Evolutionary conservation across 2,888 invertebrate genomes (phyloP), one percentile per base, ranked within the genome.

Genomic region (Latheticus oryzae): DNA sequence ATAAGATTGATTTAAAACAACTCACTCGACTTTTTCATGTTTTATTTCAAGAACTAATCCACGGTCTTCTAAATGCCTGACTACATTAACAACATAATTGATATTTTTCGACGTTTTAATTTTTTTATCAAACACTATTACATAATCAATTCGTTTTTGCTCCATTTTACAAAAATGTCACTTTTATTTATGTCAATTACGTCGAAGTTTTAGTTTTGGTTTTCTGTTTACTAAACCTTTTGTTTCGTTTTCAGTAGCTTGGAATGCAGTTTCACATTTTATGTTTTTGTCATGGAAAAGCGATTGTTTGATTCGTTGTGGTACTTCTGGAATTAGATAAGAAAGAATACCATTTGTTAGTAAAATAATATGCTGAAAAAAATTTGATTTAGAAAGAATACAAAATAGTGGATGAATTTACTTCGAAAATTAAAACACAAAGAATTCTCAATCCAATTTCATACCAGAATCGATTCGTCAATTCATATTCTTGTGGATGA

Each of bases 351-450:
- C 82, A 15, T 84, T 85, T 37, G 83, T 63, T 17, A 85, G 81
- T 65, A 86, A 83, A 2, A 85, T 81, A 11, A 80, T 60, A 63
- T 83, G 81, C 83, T 83, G 75, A 71, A 43, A 42, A 5, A 11
- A 3, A 11, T 45, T 21, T 28, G n/a, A n/a, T n/a, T n/a, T n/a
- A n/a, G n/a, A n/a, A n/a, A n/a, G n/a, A n/a, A n/a, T n/a, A n/a
- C n/a, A n/a, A n/a, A 7, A 13, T 33, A 1, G n/a, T n/a, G n/a
- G n/a, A n/a, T n/a, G n/a, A 21, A 21, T 11, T 62, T 73, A 85
- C 86, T 81, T 86, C 85, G 78, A 87, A 87, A 7, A 84, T 75
- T 28, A 85, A 77, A 16, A 87, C 82, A 72, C 85, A 84, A 1
- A 81, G 79, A 16, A 87, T 77, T 66, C 83, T 73, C 17, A 82